Base-by-base conservation (phyloP, 2,113 vertebrate genomes). In the Albula glossodonta region DNA sequence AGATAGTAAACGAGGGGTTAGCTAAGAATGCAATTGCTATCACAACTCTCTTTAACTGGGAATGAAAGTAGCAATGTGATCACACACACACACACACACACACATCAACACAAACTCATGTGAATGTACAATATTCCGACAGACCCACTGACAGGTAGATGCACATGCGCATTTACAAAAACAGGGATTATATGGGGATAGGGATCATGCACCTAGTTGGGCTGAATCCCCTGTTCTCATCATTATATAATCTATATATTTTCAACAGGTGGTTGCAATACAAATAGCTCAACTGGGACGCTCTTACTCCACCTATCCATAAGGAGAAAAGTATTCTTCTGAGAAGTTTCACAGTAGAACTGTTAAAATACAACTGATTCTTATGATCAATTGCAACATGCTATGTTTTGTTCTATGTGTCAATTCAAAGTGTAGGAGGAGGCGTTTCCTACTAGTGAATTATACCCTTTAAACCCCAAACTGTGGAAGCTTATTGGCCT, bases 11-110 rank as follows among this genome's bases (percentile, higher is more conserved):
- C 15, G 31, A 22, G 60, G 15, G 17, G 22, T 12, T 60, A 60
- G 11, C 2, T 22, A 81, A 82, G 6, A 82, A 82, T 80, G 82
- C 56, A 83, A 12, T 25, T 79, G 51, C 57, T 86, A 50, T 31
- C 53, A 41, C 31, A 41, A 1, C 31, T 41, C 31, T 41, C 31
- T 41, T 41, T 41, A 41, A 41, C 31, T 41, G 31, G 31, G 31
- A 41, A 41, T 78, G 66, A 19, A 50, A 10, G 63, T 17, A 49
- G 81, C 52, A 60, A 25, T 57, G 13, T 19, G 48, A n/a, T 25
- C 70, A 19, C 11, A 83, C 41, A 87, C 31, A 51, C 83, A 80
- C 80, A 83, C 31, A 41, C 31, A 41, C 31, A 41, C 31, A 41
- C 31, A 41, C 31, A 41, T 41, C 31, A 41, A 41, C 31, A 41